A percentile compares a stretch with the other conserved stretches of the same genome.
phyloP scores from a whole-genome alignment of 2,888 invertebrate species.

The Synanthedon formicaeformis region DNA sequence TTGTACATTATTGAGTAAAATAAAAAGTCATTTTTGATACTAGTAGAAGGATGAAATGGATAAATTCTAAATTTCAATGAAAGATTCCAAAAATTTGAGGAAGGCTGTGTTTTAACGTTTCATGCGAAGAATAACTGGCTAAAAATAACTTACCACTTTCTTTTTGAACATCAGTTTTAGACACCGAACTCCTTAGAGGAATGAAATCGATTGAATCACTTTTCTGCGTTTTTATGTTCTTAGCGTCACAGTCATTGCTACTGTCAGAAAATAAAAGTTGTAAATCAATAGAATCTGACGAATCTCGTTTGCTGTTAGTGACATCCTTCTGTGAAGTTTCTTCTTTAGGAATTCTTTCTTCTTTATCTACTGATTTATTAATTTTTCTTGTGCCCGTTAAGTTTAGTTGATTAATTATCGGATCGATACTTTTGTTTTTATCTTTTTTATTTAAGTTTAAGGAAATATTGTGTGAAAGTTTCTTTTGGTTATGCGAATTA shows the following conservation, averaged over 20 bases:
- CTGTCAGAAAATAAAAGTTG: constrained; percentile 50
- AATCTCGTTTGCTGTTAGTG: constrained; percentile 17
- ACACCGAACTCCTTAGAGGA: constrained; percentile 37
- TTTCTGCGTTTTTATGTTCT: constrained; percentile 2
- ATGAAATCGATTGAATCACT: constrained; percentile 24
- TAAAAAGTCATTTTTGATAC: background rate
- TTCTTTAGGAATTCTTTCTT: constrained; percentile 2
- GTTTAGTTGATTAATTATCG: constrained; percentile 48
- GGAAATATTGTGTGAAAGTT: constrained; percentile 28
- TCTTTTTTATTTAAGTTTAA: constrained; percentile 35
- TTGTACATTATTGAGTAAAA: no score
- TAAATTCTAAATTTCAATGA: no score
- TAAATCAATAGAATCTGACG: constrained; percentile 48
- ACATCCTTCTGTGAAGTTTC: constrained; percentile 7
- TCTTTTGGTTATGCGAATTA: constrained; percentile 25
- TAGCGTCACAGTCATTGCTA: constrained; percentile 33
- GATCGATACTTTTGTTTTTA: constrained; percentile 24
- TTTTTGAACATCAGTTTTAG: constrained; percentile 34
- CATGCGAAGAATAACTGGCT: no score
- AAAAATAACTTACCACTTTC: constrained; percentile 20
- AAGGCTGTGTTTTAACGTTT: no score
- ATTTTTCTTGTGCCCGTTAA: constrained; percentile 29
- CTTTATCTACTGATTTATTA: constrained; percentile 3
- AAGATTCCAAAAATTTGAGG: no score
- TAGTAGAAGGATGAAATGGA: no score